phyloP scores from a whole-genome alignment of 2,888 invertebrate genomes.

The Apamea monoglypha region DNA sequence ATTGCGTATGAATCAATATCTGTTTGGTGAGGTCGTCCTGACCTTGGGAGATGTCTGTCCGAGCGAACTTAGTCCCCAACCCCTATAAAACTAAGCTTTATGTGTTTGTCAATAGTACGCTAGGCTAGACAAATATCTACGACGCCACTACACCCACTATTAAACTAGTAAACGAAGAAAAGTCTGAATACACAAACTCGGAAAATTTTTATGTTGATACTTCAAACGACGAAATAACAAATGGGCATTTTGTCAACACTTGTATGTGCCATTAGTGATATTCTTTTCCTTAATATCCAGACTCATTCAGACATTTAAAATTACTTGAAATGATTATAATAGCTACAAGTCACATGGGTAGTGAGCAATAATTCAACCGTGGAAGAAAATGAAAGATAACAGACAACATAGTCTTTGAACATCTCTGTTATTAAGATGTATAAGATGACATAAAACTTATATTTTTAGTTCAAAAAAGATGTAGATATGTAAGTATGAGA shows the following conservation, averaged over 20 bases:
- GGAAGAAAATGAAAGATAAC: constrained; percentile 7
- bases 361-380: constrained; percentile 24
- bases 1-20: constrained; percentile 61
- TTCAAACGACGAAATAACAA: constrained; percentile 31
- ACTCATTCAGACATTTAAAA: constrained; percentile 30
- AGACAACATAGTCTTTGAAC: constrained; percentile 34
- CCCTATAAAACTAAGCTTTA: constrained; percentile 57
- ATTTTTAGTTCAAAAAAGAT: constrained; percentile 27
- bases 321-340: constrained; percentile 22
- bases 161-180: constrained; percentile 24
- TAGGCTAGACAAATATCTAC: constrained; percentile 48
- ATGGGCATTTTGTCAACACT: constrained; percentile 46
- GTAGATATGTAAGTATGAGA: constrained; percentile 14
- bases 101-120: constrained; percentile 62
- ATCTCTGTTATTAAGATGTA: constrained; percentile 16
- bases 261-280: constrained; percentile 32
- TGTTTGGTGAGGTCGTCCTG: constrained; percentile 58
- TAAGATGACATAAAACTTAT: constrained; percentile 20
- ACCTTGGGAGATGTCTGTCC: constrained; percentile 58
- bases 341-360: constrained; percentile 31
- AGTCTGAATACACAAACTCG: constrained; percentile 4
- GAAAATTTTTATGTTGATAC: constrained; percentile 9
- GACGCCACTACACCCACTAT: constrained; percentile 34
- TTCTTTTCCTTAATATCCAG: constrained; percentile 28
- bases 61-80: constrained; percentile 45